Conservation (phyloP, 2,113 vertebrate genomes). For the Sinocyclocheilus maitianheensis region DNA sequence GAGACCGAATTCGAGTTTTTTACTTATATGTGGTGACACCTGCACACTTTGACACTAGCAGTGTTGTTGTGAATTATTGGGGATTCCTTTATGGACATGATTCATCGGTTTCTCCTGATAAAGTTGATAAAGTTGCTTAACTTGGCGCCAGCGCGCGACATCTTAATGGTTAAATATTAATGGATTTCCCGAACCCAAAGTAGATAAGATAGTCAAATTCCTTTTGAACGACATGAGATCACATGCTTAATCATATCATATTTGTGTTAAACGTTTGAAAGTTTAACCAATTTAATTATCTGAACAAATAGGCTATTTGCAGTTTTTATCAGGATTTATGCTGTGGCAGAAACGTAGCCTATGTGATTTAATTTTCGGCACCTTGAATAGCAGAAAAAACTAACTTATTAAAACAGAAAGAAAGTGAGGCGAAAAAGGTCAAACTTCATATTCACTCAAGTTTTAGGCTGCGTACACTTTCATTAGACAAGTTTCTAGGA, state of each 20-base stretch:
- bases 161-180: conserved; percentile 75
- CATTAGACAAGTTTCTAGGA: background rate
- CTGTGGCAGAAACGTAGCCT: background rate
- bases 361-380: background rate
- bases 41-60: background rate
- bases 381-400: background rate
- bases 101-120: conserved; percentile 70
- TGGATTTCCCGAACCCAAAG: conserved; percentile 60
- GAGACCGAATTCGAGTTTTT: background rate
- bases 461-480: background rate
- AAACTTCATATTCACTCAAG: background rate
- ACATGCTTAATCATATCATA: conserved; percentile 20
- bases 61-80: conserved; percentile 37
- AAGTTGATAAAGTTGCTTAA: conserved; percentile 68
- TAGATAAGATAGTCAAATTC: conserved; percentile 43
- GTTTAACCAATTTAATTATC: background rate
- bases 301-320: background rate
- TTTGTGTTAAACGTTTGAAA: background rate
- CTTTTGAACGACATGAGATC: conserved; percentile 34
- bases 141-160: conserved; percentile 72
- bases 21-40: background rate
- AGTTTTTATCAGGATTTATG: background rate
- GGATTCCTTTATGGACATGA: conserved; percentile 56
- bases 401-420: background rate
- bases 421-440: background rate